Percentiles rank a stretch among this genome's conserved stretches.
Evolutionary conservation across 2,113 vertebrate genomes (phyloP).

Genomic region (Dascyllus trimaculatus): DNA sequence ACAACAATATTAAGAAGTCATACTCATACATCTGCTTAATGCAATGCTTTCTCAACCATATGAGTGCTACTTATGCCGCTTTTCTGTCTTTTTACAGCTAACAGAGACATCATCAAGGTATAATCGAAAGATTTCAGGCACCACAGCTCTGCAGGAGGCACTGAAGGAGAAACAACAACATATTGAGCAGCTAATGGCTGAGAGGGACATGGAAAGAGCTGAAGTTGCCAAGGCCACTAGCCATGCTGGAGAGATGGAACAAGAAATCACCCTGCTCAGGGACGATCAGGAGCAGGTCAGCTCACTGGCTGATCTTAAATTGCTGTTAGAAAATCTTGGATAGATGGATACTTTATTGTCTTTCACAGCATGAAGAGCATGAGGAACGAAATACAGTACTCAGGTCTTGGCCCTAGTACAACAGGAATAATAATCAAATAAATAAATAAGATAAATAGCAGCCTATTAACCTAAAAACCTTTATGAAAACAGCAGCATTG

Average conservation of each 20-base stretch:
- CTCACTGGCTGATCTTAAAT: background rate
- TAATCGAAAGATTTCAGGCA: slow-evolving; percentile 96
- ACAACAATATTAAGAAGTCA: background rate
- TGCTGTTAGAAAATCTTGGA: background rate
- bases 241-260: slow-evolving; percentile 95
- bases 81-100: slow-evolving; percentile 82
- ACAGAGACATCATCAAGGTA: slow-evolving; percentile 98
- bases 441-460: too few relatives aligned
- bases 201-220: slow-evolving; percentile 95
- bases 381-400: too few relatives aligned
- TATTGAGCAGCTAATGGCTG: slow-evolving; percentile 97
- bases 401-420: too few relatives aligned
- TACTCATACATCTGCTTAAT: background rate
- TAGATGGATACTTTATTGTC: too few relatives aligned
- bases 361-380: too few relatives aligned
- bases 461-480: too few relatives aligned
- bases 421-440: too few relatives aligned
- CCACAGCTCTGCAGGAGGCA: slow-evolving; percentile 96
- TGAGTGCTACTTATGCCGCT: slow-evolving; percentile 3
- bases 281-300: slow-evolving; percentile 96
- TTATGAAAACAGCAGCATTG: too few relatives aligned
- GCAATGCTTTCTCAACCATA: background rate
- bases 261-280: slow-evolving; percentile 91
- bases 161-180: slow-evolving; percentile 99
- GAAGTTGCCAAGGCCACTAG: slow-evolving; percentile 97